Evolutionary conservation across 1,140 invertebrate genomes (phyloP).

Genomic region (Linepithema humile): DNA sequence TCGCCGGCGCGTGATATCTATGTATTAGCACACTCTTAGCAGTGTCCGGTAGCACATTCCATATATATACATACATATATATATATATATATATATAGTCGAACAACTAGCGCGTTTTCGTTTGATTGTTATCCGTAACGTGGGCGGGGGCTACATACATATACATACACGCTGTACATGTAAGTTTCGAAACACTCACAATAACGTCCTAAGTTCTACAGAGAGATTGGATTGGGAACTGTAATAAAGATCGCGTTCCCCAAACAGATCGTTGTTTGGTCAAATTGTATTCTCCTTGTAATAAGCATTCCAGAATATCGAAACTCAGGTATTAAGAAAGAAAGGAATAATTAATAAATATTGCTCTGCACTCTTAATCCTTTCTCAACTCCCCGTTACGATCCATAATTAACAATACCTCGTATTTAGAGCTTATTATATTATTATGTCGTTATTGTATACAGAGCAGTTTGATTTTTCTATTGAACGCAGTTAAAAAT

Average conservation of each 20-base stretch:
- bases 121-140: conserved; percentile 26
- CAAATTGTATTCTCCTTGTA: background rate
- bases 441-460: background rate
- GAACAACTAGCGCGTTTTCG: conserved; percentile 38
- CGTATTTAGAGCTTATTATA: no score
- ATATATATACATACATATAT: conserved; percentile 10
- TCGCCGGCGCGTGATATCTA: background rate
- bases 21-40: conserved; percentile 40
- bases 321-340: conserved; percentile 8
- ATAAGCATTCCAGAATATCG: background rate
- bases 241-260: background rate
- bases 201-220: background rate
- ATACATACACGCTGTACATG: background rate
- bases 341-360: background rate
- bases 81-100: conserved; percentile 40
- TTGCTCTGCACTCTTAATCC: conserved; percentile 7
- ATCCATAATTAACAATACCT: no score
- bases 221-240: conserved; percentile 19
- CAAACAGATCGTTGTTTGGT: background rate
- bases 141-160: background rate
- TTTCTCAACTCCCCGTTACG: conserved; percentile 7
- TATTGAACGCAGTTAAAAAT: background rate
- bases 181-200: background rate
- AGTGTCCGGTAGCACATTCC: conserved; percentile 54
- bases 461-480: background rate